These are phyloP conservation scores for Calypte anna DNA, from an alignment of 2,113 vertebrate species.

Conservation along the genomic window DNA sequence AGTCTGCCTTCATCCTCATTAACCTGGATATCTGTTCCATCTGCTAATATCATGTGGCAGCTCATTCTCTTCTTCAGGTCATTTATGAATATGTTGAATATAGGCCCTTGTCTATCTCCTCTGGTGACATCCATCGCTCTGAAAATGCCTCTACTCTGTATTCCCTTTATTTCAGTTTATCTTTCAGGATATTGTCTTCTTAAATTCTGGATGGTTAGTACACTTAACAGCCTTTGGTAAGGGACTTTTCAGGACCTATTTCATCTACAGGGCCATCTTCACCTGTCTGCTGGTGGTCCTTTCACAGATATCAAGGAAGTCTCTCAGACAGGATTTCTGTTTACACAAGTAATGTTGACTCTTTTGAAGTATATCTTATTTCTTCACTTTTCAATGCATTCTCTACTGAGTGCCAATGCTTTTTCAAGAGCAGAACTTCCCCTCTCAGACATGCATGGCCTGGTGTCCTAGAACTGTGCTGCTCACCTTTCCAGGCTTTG, in stretches of 20 bases:
- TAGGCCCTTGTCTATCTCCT: background rate
- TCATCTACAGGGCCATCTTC: background rate
- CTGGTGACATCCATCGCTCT: background rate
- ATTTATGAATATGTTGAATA: background rate
- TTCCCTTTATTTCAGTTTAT: background rate
- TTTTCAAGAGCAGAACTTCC: background rate
- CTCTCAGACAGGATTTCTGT: background rate
- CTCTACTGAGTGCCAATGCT: background rate
- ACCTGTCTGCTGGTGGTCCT: background rate
- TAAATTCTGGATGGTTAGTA: background rate
- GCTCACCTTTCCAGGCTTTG: background rate
- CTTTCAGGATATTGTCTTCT: background rate
- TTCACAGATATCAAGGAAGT: background rate
- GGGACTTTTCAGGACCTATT: background rate
- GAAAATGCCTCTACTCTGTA: background rate
- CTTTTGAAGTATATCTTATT: background rate
- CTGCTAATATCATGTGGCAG: background rate
- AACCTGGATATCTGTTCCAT: background rate
- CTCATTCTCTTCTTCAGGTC: background rate
- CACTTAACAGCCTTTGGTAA: background rate
- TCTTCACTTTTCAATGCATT: background rate
- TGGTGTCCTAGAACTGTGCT: background rate
- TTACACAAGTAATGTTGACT: background rate
- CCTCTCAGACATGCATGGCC: background rate
- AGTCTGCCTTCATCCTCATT: background rate